Conservation (phyloP, 2,797 vertebrate species). For the Neosalanx taihuensis region DNA sequence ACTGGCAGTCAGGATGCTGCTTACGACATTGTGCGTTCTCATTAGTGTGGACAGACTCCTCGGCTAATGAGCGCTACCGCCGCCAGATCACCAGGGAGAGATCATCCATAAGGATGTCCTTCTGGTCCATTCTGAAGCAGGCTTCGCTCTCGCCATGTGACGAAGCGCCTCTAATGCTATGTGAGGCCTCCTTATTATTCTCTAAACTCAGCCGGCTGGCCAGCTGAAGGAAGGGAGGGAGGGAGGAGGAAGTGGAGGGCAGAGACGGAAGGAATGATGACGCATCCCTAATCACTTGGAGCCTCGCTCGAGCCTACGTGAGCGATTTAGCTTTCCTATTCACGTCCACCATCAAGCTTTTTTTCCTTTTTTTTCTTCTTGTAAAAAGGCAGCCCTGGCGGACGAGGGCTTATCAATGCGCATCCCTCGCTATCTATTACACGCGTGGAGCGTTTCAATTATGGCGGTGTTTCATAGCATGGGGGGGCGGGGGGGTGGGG, state of each 20-base stretch:
- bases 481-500: neutral
- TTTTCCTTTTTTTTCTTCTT: neutral
- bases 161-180: neutral
- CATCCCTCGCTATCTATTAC: slow-evolving; percentile 4
- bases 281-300: slow-evolving; percentile 39
- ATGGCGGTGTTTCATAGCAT: slow-evolving; percentile 15
- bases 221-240: slow-evolving; percentile 17
- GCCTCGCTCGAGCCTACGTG: slow-evolving; percentile 5
- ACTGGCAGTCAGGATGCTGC: neutral
- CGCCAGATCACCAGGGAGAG: slow-evolving; percentile 13
- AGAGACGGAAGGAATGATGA: slow-evolving; percentile 31
- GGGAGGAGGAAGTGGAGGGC: slow-evolving; percentile 13
- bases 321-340: slow-evolving; percentile 31
- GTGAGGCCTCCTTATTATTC: slow-evolving; percentile 39
- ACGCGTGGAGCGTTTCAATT: slow-evolving; percentile 12
- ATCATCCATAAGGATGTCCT: slow-evolving; percentile 23
- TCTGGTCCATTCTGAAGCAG: neutral
- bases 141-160: neutral
- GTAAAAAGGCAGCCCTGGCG: slow-evolving; percentile 2
- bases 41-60: neutral
- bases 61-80: slow-evolving; percentile 25
- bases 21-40: neutral
- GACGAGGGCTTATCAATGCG: slow-evolving; percentile 15
- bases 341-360: slow-evolving; percentile 15
- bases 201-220: slow-evolving; percentile 11